phyloP scores from a whole-genome alignment of 2,113 vertebrate species.

The Brienomyrus longianalis region DNA sequence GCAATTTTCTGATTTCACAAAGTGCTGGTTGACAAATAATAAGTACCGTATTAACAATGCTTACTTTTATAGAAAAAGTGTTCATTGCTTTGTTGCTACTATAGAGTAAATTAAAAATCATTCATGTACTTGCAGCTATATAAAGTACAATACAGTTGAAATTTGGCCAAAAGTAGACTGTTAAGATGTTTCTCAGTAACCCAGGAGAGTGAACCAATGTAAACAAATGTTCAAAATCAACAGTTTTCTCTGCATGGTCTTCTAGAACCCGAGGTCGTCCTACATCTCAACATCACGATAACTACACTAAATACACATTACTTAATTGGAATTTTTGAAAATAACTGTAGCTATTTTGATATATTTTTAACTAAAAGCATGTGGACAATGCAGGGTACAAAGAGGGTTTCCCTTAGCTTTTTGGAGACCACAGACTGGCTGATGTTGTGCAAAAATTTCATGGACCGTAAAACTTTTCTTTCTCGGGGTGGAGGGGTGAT shows the following conservation, averaged over 20 bases:
- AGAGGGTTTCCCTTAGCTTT: neutral
- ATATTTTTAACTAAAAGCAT: neutral
- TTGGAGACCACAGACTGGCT: neutral
- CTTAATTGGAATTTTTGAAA: neutral
- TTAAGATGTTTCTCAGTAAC: neutral
- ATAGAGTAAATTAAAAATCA: neutral
- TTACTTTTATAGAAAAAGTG: neutral
- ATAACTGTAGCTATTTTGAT: neutral
- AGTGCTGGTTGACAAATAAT: neutral
- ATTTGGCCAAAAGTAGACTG: neutral
- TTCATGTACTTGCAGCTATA: neutral
- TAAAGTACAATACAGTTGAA: neutral
- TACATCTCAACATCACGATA: neutral
- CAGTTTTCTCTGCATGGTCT: neutral
- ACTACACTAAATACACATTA: neutral
- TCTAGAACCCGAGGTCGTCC: neutral
- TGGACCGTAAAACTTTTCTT: neutral
- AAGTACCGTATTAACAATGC: neutral
- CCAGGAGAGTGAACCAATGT: neutral
- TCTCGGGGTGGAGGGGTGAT: neutral
- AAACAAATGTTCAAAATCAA: neutral
- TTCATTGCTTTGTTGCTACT: neutral
- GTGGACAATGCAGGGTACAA: neutral
- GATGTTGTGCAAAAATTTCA: neutral
- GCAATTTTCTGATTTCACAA: neutral